Evolutionary conservation across 2,888 invertebrate species (phyloP).

Genomic region (Watsonalla binaria): DNA sequence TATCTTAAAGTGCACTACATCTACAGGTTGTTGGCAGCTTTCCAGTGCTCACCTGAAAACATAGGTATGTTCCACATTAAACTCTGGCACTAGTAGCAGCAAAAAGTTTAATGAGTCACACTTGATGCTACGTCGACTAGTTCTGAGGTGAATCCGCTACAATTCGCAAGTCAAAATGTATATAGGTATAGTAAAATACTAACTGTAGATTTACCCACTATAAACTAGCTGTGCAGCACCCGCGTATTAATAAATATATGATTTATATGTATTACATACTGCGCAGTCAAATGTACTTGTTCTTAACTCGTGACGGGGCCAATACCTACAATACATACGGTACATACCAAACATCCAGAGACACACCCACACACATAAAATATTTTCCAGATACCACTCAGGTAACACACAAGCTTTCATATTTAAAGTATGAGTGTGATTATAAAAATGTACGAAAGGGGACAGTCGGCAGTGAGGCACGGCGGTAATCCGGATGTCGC

Average conservation of each 20-base stretch:
- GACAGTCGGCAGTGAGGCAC: slow-evolving; percentile 46
- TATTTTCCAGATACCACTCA: too few species aligned
- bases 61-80: slow-evolving; percentile 54
- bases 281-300: too few species aligned
- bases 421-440: too few species aligned
- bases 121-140: slow-evolving; percentile 10
- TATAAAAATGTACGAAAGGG: slow-evolving; percentile 36
- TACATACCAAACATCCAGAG: too few species aligned
- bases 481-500: slow-evolving; percentile 63
- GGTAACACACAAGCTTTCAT: too few species aligned
- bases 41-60: slow-evolving; percentile 61
- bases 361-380: too few species aligned
- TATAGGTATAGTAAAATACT: not conserved
- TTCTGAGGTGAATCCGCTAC: slow-evolving; percentile 12
- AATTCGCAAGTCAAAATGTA: slow-evolving; percentile 21
- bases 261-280: too few species aligned
- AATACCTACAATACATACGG: too few species aligned
- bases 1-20: slow-evolving; percentile 47
- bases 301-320: too few species aligned
- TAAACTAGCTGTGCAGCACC: too few species aligned
- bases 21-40: slow-evolving; percentile 73
- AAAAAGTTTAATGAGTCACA: slow-evolving; percentile 49
- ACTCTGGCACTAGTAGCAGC: slow-evolving; percentile 33
- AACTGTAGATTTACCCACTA: too few species aligned
- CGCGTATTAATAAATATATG: too few species aligned